Conservation (phyloP, 2,888 invertebrate genomes). For the Xanthorhoe designata region DNA sequence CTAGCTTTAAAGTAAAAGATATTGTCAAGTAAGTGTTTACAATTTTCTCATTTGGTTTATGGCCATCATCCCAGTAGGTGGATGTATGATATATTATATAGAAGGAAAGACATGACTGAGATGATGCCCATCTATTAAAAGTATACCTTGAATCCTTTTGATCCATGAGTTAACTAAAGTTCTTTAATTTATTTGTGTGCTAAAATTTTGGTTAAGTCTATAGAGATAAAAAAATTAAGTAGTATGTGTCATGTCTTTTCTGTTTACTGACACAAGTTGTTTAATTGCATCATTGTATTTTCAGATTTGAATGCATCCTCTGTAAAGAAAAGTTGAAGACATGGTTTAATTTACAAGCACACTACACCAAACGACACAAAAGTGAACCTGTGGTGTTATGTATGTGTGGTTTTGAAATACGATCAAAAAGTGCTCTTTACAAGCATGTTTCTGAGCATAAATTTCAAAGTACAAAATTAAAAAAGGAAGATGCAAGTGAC, state of each 20-base stretch:
- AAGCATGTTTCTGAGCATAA: conserved; percentile 76
- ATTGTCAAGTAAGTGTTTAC: conserved; percentile 58
- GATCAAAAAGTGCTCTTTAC: conserved; percentile 74
- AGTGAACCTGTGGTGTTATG: conserved; percentile 68
- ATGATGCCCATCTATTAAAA: no score
- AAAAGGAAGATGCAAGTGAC: conserved; percentile 44
- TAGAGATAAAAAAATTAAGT: no score
- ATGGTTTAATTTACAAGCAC: conserved; percentile 65
- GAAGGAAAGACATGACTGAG: no score
- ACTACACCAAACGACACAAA: conserved; percentile 66
- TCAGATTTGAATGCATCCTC: conserved; percentile 67
- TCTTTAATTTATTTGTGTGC: no score
- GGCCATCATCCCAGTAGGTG: no score
- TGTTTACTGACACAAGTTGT: background rate
- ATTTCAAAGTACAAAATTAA: conserved; percentile 63
- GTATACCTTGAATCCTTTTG: no score
- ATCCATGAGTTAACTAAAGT: no score
- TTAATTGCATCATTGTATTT: conserved; percentile 27
- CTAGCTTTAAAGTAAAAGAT: conserved; percentile 72
- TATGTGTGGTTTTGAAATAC: conserved; percentile 71
- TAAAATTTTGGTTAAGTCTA: no score
- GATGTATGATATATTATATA: no score
- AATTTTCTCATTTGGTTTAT: no score
- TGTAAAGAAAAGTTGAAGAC: conserved; percentile 67
- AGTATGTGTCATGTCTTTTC: no score